phyloP scores from a whole-genome alignment of 2,888 invertebrate genomes.

The Trichacis sp. region DNA sequence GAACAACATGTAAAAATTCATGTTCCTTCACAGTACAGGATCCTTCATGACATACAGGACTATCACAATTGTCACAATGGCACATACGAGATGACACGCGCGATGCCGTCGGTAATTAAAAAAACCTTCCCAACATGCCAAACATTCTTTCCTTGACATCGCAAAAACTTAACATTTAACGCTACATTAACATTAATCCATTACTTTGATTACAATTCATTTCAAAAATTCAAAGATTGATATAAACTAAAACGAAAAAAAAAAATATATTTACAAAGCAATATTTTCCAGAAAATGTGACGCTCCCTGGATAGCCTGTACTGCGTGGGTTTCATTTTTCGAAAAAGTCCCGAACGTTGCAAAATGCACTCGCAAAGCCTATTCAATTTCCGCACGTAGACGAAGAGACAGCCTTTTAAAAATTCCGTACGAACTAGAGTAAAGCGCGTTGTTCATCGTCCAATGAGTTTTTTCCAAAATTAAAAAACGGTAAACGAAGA shows the following conservation, averaged over 20 bases:
- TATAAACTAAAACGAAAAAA: no score
- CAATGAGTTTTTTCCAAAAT: no score
- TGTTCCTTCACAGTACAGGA: background rate
- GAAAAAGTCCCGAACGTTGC: no score
- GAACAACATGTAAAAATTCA: no score
- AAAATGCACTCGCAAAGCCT: background rate
- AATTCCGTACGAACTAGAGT: background rate
- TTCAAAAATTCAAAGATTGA: no score
- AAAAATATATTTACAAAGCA: background rate
- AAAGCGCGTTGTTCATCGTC: background rate
- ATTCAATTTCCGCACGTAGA: background rate
- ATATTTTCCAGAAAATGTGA: no score
- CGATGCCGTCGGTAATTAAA: no score
- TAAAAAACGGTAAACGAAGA: background rate
- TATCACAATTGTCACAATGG: conserved; percentile 2
- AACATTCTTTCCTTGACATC: background rate
- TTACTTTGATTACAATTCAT: background rate
- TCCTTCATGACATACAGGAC: no score
- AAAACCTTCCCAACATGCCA: background rate
- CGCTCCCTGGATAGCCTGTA: no score
- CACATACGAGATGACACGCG: background rate
- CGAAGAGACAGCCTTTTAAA: conserved; percentile 8
- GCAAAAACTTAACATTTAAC: background rate
- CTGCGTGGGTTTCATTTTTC: no score
- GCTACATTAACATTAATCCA: background rate